These are phyloP conservation scores for Nothobranchius kuhntae DNA, from an alignment of 2,113 vertebrate genomes.

Conservation along the genomic window DNA sequence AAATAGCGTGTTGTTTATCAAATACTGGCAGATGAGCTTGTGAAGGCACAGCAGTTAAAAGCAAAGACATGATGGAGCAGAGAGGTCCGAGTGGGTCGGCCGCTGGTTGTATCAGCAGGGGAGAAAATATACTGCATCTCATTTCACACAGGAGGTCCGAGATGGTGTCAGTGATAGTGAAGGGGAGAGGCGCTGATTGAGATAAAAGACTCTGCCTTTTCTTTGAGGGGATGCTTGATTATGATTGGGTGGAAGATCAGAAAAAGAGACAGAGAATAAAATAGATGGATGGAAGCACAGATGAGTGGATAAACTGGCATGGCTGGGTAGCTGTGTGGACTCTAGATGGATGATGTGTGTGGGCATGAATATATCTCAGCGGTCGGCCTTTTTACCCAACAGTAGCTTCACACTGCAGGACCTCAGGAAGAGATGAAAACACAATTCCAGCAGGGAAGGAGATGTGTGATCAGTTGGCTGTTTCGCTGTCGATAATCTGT, in stretches of 20 bases:
- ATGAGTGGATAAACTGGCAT: slow-evolving; percentile 35
- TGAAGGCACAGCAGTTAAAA: slow-evolving; percentile 24
- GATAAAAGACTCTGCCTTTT: slow-evolving; percentile 53
- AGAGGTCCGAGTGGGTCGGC: neutral
- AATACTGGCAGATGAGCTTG: slow-evolving; percentile 19
- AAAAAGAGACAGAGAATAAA: slow-evolving; percentile 29
- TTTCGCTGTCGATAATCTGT: slow-evolving; percentile 35
- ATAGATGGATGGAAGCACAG: slow-evolving; percentile 39
- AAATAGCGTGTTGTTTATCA: slow-evolving; percentile 32
- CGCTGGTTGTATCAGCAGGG: neutral
- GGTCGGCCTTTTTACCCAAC: slow-evolving; percentile 50
- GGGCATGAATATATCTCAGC: slow-evolving; percentile 10
- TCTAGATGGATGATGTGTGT: slow-evolving; percentile 40
- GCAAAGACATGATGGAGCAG: neutral
- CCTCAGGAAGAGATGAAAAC: slow-evolving; percentile 45
- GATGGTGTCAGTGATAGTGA: slow-evolving; percentile 28
- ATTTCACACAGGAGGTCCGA: slow-evolving; percentile 39
- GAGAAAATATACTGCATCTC: slow-evolving; percentile 4
- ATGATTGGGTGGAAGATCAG: slow-evolving; percentile 52
- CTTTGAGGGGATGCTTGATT: slow-evolving; percentile 46
- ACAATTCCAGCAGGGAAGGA: slow-evolving; percentile 30
- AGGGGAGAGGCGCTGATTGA: slow-evolving; percentile 49
- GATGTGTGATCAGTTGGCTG: slow-evolving; percentile 26
- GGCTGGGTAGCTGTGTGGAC: slow-evolving; percentile 20
- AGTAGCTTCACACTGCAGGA: slow-evolving; percentile 30